Conservation (phyloP, 64 coral and sea anemone genomes). For the Stichodactyla helianthus region DNA sequence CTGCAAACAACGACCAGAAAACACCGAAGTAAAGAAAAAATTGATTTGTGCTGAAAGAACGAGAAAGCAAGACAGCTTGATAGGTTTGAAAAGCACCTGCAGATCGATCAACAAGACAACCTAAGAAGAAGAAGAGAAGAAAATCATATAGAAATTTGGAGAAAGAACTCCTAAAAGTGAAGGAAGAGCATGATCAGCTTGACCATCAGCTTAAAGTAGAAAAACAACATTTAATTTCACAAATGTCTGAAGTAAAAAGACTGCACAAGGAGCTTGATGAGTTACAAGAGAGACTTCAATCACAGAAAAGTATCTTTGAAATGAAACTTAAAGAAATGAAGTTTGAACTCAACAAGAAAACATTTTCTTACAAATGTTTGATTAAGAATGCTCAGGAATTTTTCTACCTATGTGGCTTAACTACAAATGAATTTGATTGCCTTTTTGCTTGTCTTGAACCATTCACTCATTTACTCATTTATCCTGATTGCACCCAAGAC, state of each 20-base stretch:
- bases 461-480: conserved; percentile 5
- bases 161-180: background rate
- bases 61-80: conserved; percentile 4
- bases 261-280: background rate
- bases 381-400: conserved; percentile 8
- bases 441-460: conserved; percentile 44
- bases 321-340: conserved; percentile 1
- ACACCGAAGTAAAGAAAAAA: conserved; percentile 7
- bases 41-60: conserved; percentile 1
- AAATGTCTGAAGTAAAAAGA: conserved; percentile 6
- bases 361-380: background rate
- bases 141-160: conserved; percentile 12
- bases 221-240: conserved; percentile 7
- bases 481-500: conserved; percentile 20
- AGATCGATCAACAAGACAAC: background rate
- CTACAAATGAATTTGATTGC: conserved; percentile 46
- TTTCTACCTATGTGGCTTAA: conserved; percentile 22
- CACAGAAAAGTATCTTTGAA: background rate
- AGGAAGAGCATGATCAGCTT: conserved; percentile 1
- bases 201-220: conserved; percentile 20
- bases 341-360: background rate
- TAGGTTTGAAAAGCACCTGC: conserved; percentile 23
- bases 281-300: conserved; percentile 35
- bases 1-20: background rate
- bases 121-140: conserved; percentile 13